Evolutionary conservation across 1,140 invertebrate genomes (phyloP).

Genomic region (Euwallacea similis): DNA sequence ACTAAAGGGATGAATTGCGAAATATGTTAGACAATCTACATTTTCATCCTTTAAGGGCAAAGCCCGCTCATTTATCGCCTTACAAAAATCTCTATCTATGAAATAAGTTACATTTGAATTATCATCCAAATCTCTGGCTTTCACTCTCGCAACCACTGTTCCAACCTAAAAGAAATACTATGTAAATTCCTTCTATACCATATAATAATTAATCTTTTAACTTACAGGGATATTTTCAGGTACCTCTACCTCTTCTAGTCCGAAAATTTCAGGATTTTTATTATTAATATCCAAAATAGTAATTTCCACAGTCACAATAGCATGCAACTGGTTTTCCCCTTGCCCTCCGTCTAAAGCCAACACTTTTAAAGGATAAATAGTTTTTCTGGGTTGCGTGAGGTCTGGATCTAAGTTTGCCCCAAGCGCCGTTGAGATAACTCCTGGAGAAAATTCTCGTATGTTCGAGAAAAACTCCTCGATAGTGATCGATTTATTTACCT

Average conservation of each 20-base stretch:
- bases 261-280: constrained; percentile 75
- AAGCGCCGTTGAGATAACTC: constrained; percentile 75
- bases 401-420: constrained; percentile 90
- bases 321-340: constrained; percentile 73
- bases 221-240: constrained; percentile 75
- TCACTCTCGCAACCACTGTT: constrained; percentile 66
- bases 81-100: constrained; percentile 69
- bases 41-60: constrained; percentile 68
- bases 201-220: constrained; percentile 14
- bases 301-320: constrained; percentile 76
- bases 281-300: constrained; percentile 90
- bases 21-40: constrained; percentile 70
- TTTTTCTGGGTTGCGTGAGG: constrained; percentile 73
- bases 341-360: constrained; percentile 86
- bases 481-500: constrained; percentile 56
- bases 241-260: constrained; percentile 68
- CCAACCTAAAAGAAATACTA: constrained; percentile 63
- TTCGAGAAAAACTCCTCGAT: background rate
- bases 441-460: constrained; percentile 1
- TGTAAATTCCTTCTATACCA: background rate
- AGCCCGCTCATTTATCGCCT: constrained; percentile 80
- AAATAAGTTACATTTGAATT: constrained; percentile 74
- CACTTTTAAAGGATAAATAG: constrained; percentile 67
- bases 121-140: constrained; percentile 79
- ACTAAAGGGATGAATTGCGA: constrained; percentile 75